Percentiles rank a stretch among this genome's conserved stretches.
Evolutionary conservation across 2,888 invertebrate species (phyloP).

Genomic region (Nephrotoma appendiculata): DNA sequence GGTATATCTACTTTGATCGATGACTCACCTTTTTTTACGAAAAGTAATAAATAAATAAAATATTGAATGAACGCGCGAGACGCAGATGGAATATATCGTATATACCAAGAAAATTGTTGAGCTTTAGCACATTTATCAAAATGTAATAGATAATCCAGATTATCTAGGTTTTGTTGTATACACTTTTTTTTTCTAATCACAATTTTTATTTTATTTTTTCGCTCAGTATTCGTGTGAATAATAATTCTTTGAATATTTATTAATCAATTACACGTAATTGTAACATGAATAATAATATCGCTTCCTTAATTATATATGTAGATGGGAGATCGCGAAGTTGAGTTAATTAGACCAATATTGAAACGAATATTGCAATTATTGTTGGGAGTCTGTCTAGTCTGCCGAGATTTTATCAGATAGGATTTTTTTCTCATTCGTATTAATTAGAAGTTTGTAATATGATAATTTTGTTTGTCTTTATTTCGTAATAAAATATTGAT

Average conservation of each 20-base stretch:
- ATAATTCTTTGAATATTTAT: background rate
- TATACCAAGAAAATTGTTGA: background rate
- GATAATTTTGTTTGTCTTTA: no score
- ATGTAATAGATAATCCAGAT: background rate
- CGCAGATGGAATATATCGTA: background rate
- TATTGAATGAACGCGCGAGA: background rate
- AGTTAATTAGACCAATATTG: background rate
- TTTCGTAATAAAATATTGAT: no score
- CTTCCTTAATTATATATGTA: background rate
- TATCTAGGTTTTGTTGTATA: background rate
- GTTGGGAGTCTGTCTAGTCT: no score
- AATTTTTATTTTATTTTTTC: background rate
- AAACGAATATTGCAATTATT: background rate
- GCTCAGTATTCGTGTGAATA: background rate
- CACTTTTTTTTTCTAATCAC: background rate
- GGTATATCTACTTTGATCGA: background rate
- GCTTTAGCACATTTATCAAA: background rate
- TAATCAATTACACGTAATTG: background rate
- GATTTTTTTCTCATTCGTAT: no score
- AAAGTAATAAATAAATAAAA: background rate
- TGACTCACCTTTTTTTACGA: background rate
- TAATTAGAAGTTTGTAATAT: no score
- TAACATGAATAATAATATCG: background rate
- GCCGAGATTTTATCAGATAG: no score
- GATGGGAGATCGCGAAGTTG: background rate